A percentile compares a stretch with the other conserved stretches of the same genome.
These are phyloP conservation scores for Palythoa grandiflora DNA, from an alignment of 92 coral and sea anemone genomes.

Conservation along the genomic window DNA sequence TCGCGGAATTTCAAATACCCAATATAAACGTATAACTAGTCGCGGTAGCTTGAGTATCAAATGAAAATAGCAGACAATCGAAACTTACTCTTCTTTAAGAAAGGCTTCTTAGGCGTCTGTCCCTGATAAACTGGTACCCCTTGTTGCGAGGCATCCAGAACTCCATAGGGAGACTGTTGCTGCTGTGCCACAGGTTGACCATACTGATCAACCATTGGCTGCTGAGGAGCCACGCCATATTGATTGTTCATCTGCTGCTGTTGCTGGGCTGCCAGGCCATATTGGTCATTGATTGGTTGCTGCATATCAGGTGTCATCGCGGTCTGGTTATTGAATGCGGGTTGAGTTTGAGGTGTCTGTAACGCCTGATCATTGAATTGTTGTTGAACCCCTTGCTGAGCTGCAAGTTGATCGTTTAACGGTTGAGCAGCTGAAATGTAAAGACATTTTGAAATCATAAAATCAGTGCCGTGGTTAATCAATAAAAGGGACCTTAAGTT, in stretches of 20 bases:
- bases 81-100: conserved; percentile 22
- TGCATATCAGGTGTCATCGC: conserved; percentile 39
- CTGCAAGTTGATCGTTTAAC: conserved; percentile 36
- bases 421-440: conserved; percentile 21
- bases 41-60: too few relatives aligned
- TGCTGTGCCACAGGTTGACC: conserved; percentile 42
- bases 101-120: conserved; percentile 81
- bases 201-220: conserved; percentile 47
- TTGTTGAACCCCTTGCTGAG: conserved; percentile 35
- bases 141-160: conserved; percentile 74
- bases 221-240: conserved; percentile 45
- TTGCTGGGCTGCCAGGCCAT: conserved; percentile 38
- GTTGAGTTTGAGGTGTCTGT: conserved; percentile 31
- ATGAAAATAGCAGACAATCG: neutral
- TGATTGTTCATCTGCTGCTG: conserved; percentile 30
- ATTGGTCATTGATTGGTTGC: conserved; percentile 40
- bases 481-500: too few relatives aligned
- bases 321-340: conserved; percentile 19
- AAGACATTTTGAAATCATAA: neutral
- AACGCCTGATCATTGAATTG: conserved; percentile 24
- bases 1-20: too few relatives aligned
- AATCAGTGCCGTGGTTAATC: too few relatives aligned
- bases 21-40: neutral
- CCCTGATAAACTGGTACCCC: conserved; percentile 83
- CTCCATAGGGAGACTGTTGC: conserved; percentile 63